Base-by-base conservation (phyloP, 64 coral and sea anemone species). In the Pachyseris speciosa region DNA sequence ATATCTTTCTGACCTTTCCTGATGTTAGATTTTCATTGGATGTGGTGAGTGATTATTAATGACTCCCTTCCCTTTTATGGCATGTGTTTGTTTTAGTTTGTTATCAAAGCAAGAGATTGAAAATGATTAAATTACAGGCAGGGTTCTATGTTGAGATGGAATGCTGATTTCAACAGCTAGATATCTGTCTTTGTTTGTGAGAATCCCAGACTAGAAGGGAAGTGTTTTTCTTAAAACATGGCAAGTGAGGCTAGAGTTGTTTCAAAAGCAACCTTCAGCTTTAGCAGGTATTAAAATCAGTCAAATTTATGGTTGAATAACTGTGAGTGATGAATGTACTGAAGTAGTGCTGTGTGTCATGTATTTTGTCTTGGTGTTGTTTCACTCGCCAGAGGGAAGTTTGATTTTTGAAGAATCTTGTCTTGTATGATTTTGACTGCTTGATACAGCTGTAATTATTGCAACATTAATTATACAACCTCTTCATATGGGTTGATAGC, bases 181-280 rank as follows among this genome's bases (percentile, higher is more conserved):
- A 16, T 74, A 83, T 92, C 69, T 92, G 81, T 33, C 48, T 71
- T 25, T 80, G 25, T 32, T 44, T 70, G 58, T 60, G 32, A 64
- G 49, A 93, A 80, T 71, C 39, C 22, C 27, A 55, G 9, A 59
- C 12, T 42, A 43, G 17, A 32, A 67, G 48, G 66, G 16, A 8
- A 68, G 37, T 20, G 34, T 45, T 50, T 76, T 41, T 60, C 11
- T 69, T 36, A 71, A 27, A 57, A 31, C 37, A 93, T 93, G 91
- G 74, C 91, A 53, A 88, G 61, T 72, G 73, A 57, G 28, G 19
- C 64, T 7, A 87, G 69, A 80, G 64, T 93, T 69, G 72, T 93
- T 27, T 79, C 91, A n/a, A 93, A 87, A 79, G 91, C 91, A 80
- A 71, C 91, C 32, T 93, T 93, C 58, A 87, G 34, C 30, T 93